Base-by-base conservation (phyloP, 2,113 vertebrate genomes). In the Acrocephalus arundinaceus region DNA sequence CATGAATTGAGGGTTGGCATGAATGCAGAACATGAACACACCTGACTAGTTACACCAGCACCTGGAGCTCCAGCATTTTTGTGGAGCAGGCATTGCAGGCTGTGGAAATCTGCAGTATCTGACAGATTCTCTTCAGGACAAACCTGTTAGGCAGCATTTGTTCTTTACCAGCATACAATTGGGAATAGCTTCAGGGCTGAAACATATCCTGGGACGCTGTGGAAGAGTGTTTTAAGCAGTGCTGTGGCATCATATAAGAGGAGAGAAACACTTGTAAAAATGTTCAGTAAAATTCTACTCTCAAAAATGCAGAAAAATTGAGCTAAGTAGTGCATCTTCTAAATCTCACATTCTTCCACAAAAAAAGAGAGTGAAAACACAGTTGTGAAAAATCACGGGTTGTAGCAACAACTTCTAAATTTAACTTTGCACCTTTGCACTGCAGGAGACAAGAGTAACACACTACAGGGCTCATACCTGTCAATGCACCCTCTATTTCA, bases 401-500 rank as follows among this genome's bases (percentile, higher is more conserved):
- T 83, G 25, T 31, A 92, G 22, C 59, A 80, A 37, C 48, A 85
- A 65, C 22, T 65, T 92, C 35, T 75, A 72, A 66, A 85, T 96
- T 89, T 94, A 91, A 43, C 74, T 91, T 93, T 85, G 33, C 89
- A 92, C 41, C 74, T 92, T 87, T 89, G 30, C 28, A 79, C 43
- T 76, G 71, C 82, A 87, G 90, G 33, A 94, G 63, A 58, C 16
- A 86, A 77, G 43, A 62, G 43, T 27, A 75, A 73, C 57, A 80
- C 30, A 18, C 33, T 87, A 15, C 7, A 54, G 31, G 18, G 65
- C 15, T 83, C 89, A 84, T 70, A 21, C n/a, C 91, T 8, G 7
- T 95, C 93, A 94, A 35, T 77, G 77, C 46, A 84, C 35, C 52
- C 73, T 90, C 77, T 92, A 81, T 87, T 95, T 94, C 74, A 96